Evolutionary conservation across 2,888 invertebrate genomes (phyloP).

Genomic region (Coenonympha arcania): DNA sequence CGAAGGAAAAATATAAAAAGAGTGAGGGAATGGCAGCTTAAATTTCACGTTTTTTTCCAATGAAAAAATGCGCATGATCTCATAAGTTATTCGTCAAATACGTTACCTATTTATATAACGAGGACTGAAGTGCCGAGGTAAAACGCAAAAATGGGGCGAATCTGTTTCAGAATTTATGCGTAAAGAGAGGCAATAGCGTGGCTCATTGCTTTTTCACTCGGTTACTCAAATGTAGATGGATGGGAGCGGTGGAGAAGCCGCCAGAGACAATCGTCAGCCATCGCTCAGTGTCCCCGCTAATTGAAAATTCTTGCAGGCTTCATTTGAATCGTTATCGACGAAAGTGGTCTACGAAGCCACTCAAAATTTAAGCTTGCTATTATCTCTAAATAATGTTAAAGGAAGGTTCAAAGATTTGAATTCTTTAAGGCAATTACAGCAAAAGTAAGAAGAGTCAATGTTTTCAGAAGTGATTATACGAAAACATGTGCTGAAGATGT

Average conservation of each 20-base stretch:
- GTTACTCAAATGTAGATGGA: conserved; percentile 71
- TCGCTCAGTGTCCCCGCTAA: conserved; percentile 70
- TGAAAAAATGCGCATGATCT: no score
- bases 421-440: no score
- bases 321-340: conserved; percentile 67
- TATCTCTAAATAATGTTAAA: no score
- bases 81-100: conserved; percentile 2
- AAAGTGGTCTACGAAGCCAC: conserved; percentile 47
- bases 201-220: conserved; percentile 71
- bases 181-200: conserved; percentile 65
- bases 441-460: no score
- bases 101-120: conserved; percentile 10
- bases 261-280: conserved; percentile 66
- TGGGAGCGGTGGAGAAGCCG: conserved; percentile 57
- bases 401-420: conserved; percentile 4
- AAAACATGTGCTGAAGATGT: no score
- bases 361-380: conserved; percentile 53
- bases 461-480: no score
- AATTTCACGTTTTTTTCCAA: no score
- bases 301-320: conserved; percentile 69
- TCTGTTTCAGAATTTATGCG: conserved; percentile 53
- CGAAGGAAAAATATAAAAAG: no score
- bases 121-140: conserved; percentile 15
- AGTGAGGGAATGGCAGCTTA: no score
- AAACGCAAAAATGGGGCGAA: conserved; percentile 33